These are phyloP conservation scores for Ptychobarbus kaznakovi DNA, from an alignment of 2,797 vertebrate species.

Conservation along the genomic window DNA sequence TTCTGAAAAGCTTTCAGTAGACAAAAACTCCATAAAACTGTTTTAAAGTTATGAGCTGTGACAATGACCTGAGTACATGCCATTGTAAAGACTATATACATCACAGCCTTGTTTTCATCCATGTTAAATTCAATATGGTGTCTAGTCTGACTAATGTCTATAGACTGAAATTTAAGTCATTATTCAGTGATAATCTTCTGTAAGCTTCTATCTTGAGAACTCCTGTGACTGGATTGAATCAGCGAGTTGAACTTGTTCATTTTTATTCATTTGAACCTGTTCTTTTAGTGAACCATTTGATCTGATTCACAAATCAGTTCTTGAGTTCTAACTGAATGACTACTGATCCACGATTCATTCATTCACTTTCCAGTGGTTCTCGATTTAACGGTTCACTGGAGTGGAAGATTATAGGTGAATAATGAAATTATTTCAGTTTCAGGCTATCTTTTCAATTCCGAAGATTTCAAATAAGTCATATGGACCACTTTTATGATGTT, in stretches of 20 bases:
- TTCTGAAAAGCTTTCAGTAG: neutral
- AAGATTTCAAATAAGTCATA: neutral
- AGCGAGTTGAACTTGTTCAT: constrained; percentile 1
- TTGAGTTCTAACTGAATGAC: neutral
- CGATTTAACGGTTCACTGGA: neutral
- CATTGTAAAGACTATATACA: neutral
- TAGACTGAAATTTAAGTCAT: neutral
- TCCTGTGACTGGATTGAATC: neutral
- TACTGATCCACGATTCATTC: constrained; percentile 4
- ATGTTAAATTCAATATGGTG: neutral
- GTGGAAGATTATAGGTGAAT: constrained; percentile 2
- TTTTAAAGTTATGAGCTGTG: neutral
- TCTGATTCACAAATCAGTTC: constrained; percentile 9
- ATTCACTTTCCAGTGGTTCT: neutral
- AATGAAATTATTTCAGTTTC: neutral
- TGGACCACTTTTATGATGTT: neutral
- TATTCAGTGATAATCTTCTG: constrained; percentile 13
- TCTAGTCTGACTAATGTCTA: neutral
- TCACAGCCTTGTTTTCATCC: neutral
- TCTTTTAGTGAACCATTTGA: neutral
- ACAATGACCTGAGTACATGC: neutral
- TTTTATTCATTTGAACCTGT: neutral
- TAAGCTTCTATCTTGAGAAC: neutral
- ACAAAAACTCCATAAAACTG: neutral
- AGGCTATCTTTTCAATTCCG: neutral